Percentiles rank a stretch among this genome's conserved stretches.
These are phyloP conservation scores for Rhinogobio ventralis DNA, from an alignment of 2,797 vertebrate genomes.

Conservation along the genomic window DNA sequence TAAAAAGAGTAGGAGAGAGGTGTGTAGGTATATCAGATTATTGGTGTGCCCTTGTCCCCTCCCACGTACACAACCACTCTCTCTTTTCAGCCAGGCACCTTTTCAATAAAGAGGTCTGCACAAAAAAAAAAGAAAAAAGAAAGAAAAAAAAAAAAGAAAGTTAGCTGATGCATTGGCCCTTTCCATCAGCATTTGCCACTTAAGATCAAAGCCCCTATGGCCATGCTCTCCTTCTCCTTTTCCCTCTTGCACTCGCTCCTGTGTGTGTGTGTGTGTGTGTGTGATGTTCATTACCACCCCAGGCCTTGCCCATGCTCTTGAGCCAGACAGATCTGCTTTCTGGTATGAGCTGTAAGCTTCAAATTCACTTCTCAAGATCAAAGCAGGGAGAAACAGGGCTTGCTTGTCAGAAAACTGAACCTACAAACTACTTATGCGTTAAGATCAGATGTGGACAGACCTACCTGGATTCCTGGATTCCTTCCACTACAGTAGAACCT, in stretches of 20 bases:
- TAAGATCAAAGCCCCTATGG: conserved; percentile 55
- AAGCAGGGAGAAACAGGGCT: conserved; percentile 57
- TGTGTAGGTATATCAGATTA: conserved; percentile 37
- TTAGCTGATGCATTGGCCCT: conserved; percentile 40
- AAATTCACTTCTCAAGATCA: conserved; percentile 74
- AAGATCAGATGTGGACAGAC: conserved; percentile 14
- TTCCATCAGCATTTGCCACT: conserved; percentile 50
- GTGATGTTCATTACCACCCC: conserved; percentile 63
- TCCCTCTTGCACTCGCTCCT: conserved; percentile 25
- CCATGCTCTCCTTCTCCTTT: conserved; percentile 31
- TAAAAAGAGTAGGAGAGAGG: conserved; percentile 23
- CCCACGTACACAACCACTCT: conserved; percentile 20
- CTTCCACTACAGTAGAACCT: neutral
- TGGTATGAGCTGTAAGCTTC: conserved; percentile 64
- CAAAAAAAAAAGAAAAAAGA: neutral
- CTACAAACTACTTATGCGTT: conserved; percentile 31
- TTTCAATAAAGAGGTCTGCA: conserved; percentile 29
- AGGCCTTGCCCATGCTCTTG: conserved; percentile 68
- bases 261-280: conserved; percentile 48
- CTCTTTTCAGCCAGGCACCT: conserved; percentile 31
- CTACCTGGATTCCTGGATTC: conserved; percentile 14
- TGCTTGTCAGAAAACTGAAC: conserved; percentile 43
- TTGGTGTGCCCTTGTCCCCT: conserved; percentile 26
- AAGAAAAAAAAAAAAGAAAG: conserved; percentile 25
- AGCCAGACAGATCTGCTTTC: conserved; percentile 68